Percentiles rank a stretch among this genome's conserved stretches.
Conservation (phyloP, 2,113 vertebrate genomes). For the Rhinopomastus cyanomelas region DNA sequence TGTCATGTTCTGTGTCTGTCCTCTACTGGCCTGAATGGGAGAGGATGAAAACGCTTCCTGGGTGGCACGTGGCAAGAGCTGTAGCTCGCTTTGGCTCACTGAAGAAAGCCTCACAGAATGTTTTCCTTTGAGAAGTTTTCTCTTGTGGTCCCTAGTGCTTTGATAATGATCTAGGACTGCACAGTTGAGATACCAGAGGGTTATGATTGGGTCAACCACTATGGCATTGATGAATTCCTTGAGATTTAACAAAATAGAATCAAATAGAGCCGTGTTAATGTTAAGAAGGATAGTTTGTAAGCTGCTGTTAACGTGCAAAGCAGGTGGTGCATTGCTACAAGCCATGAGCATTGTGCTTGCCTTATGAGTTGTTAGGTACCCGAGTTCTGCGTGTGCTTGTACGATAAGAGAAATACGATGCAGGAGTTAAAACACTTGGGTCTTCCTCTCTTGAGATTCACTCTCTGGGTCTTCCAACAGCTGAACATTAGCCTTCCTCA, state of each 20-base stretch:
- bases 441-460: not conserved
- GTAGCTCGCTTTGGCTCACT: not conserved
- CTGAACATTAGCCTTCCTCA: conserved; percentile 4
- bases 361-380: not conserved
- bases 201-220: not conserved
- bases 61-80: not conserved
- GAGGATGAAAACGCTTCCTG: not conserved
- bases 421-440: not conserved
- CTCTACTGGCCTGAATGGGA: not conserved
- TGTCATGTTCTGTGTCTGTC: not conserved
- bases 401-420: not conserved
- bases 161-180: not conserved
- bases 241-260: not conserved
- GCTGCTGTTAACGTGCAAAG: not conserved
- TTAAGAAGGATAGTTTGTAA: not conserved
- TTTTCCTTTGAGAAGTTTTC: not conserved
- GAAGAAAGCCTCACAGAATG: not conserved
- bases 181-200: not conserved
- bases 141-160: not conserved
- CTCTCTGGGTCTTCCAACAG: not conserved
- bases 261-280: not conserved
- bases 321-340: not conserved
- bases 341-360: not conserved
- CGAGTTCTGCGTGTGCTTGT: not conserved
- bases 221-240: not conserved